Evolutionary conservation across 1,140 invertebrate genomes (phyloP).

Genomic region (Centruroides vittatus): DNA sequence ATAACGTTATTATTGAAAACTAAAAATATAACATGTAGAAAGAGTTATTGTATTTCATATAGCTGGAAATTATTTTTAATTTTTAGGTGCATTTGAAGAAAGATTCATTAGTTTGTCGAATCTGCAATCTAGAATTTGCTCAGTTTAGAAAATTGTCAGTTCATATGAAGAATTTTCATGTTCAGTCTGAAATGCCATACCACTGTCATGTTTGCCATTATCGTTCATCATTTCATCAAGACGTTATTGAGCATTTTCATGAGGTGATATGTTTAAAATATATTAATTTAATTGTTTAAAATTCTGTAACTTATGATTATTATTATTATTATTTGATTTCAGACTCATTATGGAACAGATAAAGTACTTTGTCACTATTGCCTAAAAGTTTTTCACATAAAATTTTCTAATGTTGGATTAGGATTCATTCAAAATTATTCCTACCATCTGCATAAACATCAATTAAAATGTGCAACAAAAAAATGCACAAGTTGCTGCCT

Average conservation of each 20-base stretch:
- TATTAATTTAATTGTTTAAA: too few relatives aligned
- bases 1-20: too few relatives aligned
- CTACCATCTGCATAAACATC: slow-evolving; percentile 10
- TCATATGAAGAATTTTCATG: slow-evolving; percentile 7
- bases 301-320: too few relatives aligned
- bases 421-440: slow-evolving; percentile 6
- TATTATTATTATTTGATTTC: background rate
- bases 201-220: slow-evolving; percentile 7
- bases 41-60: too few relatives aligned
- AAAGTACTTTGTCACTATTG: slow-evolving; percentile 1
- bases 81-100: slow-evolving; percentile 9
- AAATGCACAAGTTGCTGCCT: slow-evolving; percentile 11
- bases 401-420: background rate
- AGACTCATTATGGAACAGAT: background rate
- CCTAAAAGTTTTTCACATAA: background rate
- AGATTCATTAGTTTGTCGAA: slow-evolving; percentile 3
- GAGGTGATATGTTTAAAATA: background rate
- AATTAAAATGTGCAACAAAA: slow-evolving; percentile 7
- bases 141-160: background rate
- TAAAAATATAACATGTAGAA: too few relatives aligned
- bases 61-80: too few relatives aligned
- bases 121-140: slow-evolving; percentile 5
- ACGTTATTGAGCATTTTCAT: slow-evolving; percentile 11
- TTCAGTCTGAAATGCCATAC: slow-evolving; percentile 11
- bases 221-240: slow-evolving; percentile 7